Percentiles rank a stretch among this genome's conserved stretches.
These are phyloP conservation scores for Periparus ater DNA, from an alignment of 2,797 vertebrate genomes.

Conservation along the genomic window DNA sequence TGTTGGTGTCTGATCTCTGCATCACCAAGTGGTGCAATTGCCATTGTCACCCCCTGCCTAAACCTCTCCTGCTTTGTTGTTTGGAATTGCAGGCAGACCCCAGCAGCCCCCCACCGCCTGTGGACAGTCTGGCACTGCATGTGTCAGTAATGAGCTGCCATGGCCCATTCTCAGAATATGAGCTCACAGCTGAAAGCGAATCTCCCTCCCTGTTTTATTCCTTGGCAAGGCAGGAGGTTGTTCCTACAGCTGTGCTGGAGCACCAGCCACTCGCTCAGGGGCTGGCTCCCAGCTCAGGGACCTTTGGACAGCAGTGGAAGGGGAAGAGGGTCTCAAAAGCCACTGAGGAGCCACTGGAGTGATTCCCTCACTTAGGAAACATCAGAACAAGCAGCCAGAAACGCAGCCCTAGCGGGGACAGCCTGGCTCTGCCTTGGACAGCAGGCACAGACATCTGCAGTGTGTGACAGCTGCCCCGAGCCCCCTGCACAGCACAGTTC, in stretches of 20 bases:
- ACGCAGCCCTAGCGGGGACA: rapidly evolving
- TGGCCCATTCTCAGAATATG: not conserved
- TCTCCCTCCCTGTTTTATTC: not conserved
- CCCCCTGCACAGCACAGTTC: not conserved
- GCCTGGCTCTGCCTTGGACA: not conserved
- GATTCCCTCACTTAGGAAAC: not conserved
- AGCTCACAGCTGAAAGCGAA: not conserved
- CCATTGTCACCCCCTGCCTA: not conserved
- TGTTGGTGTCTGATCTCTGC: not conserved
- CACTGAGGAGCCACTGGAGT: not conserved
- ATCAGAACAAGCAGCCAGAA: not conserved
- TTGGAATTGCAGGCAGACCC: not conserved
- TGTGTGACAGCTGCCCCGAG: not conserved
- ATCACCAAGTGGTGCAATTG: not conserved
- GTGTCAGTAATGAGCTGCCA: not conserved
- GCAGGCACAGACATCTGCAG: not conserved
- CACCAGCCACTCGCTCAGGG: rapidly evolving
- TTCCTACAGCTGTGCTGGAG: not conserved
- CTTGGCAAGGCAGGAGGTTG: not conserved
- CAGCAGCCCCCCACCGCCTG: not conserved
- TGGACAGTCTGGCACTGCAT: not conserved
- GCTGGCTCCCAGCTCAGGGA: not conserved
- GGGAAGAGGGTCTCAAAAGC: not conserved
- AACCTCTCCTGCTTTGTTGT: not conserved
- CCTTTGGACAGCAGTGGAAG: not conserved